Evolutionary conservation across 2,888 invertebrate species (phyloP).

Genomic region (Dexiosoma caninum): DNA sequence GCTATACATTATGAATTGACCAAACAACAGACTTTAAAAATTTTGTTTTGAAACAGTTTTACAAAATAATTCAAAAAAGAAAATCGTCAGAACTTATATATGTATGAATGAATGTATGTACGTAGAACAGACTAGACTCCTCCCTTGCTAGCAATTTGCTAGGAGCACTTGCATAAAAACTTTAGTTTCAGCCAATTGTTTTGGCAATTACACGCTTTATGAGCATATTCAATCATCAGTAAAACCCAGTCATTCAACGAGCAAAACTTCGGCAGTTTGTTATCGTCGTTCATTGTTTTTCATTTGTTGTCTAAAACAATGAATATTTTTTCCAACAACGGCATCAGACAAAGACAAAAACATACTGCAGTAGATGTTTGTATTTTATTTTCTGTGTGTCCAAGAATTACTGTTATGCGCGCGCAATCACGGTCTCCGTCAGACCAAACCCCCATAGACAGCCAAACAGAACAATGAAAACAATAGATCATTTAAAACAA

Average conservation of each 20-base stretch:
- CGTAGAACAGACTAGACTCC: constrained; percentile 67
- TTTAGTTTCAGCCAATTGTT: constrained; percentile 71
- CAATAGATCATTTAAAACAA: constrained; percentile 55
- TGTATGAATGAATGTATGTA: constrained; percentile 27
- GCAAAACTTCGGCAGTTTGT: constrained; percentile 50
- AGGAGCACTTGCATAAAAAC: constrained; percentile 60
- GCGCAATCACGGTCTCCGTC: constrained; percentile 43
- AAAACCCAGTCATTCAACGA: constrained; percentile 55
- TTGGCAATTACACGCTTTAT: constrained; percentile 63
- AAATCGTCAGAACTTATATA: constrained; percentile 39
- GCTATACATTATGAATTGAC: constrained; percentile 27
- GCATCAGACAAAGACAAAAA: constrained; percentile 48
- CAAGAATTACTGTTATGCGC: constrained; percentile 58
- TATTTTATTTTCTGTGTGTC: constrained; percentile 42
- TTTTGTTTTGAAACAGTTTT: constrained; percentile 36
- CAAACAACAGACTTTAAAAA: constrained; percentile 24
- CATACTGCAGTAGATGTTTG: constrained; percentile 19
- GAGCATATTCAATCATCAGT: constrained; percentile 55
- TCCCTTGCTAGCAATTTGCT: constrained; percentile 65
- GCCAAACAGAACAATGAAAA: constrained; percentile 50
- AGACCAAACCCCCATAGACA: constrained; percentile 56
- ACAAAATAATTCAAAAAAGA: constrained; percentile 36
- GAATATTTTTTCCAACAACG: constrained; percentile 29
- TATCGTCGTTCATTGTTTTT: constrained; percentile 59
- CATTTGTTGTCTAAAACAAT: constrained; percentile 60